Conservation (phyloP, 2,888 invertebrate genomes). For the Anodontia alba region DNA sequence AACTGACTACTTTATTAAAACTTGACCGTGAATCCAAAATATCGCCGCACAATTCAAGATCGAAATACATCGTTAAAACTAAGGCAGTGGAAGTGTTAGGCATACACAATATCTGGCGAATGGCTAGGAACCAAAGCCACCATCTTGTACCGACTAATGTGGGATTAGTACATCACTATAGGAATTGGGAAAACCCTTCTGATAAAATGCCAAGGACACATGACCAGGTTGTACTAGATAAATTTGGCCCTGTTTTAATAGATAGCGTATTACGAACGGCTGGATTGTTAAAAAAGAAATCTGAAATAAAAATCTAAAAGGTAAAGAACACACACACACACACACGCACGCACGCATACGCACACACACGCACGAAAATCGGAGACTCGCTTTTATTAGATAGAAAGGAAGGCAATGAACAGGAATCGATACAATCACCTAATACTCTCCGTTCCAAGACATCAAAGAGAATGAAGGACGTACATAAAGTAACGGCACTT, state of each 20-base stretch:
- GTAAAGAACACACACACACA: no score
- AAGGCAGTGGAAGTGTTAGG: constrained; percentile 62
- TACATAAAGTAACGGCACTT: no score
- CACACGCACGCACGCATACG: no score
- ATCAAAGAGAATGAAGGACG: no score
- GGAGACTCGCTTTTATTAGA: no score
- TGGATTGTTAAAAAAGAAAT: neutral
- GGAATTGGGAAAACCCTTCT: constrained; percentile 67
- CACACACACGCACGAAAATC: no score
- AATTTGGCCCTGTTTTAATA: constrained; percentile 57
- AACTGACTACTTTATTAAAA: constrained; percentile 67
- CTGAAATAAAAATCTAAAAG: neutral
- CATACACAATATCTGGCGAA: constrained; percentile 69
- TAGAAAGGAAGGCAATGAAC: no score
- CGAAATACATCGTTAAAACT: constrained; percentile 75
- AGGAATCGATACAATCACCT: no score
- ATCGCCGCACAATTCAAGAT: constrained; percentile 56
- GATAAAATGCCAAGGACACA: constrained; percentile 41
- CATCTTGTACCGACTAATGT: constrained; percentile 32
- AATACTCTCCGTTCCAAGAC: no score
- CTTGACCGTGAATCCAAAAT: constrained; percentile 63
- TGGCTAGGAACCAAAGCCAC: constrained; percentile 16
- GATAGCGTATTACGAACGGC: constrained; percentile 1
- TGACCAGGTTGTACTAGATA: constrained; percentile 47
- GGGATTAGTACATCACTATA: constrained; percentile 75